Evolutionary conservation across 2,888 invertebrate genomes (phyloP), one percentile per base, ranked within the genome.

Genomic region (Flexamia atlantica): DNA sequence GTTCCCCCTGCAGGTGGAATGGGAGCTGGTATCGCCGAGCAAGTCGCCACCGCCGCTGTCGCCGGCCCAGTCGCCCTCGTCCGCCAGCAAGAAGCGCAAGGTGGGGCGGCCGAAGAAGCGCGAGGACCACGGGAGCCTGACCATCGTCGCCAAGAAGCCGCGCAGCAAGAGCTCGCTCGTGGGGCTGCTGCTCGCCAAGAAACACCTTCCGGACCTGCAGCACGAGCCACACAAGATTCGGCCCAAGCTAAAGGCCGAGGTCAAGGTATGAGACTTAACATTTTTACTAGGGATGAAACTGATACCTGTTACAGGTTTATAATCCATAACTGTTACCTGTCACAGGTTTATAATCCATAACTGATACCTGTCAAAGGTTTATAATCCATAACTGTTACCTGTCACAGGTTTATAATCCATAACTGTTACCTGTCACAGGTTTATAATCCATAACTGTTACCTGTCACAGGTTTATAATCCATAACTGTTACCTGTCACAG

Each of bases 101-200:
- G 96, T 96, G 0, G 96, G 96, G 0, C 91, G 96, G 86, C 97
- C 96, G 0, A 94, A 95, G 86, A 96, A 96, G 88, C 91, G 95
- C 14, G 92, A 93, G 23, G 86, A 86, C 23, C 53, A n/a, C 14
- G 28, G 70, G 32, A 57, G 82, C 5, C 20, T 82, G 82, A 96
- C 96, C 0, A 95, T 96, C 81, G 96, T 96, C 0, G 95, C 96
- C 2, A 96, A 96, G 89, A 96, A 96, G 89, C 94, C 95, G 0
- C 94, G 95, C 88, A 84, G 83, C 32, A 85, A 82, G 46, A 85
- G 82, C 80, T 82, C 83, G 2, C 81, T 86, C 5, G 86, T 84
- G 14, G 84, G 85, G 32, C 64, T 85, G 23, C 74, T 86, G 46
- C 50, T 85, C 9, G 84, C 84, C 23, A 93, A 92, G n/a, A 93